These are phyloP conservation scores for Rhagoletis pomonella DNA, from an alignment of 1,140 invertebrate genomes.

Conservation along the genomic window DNA sequence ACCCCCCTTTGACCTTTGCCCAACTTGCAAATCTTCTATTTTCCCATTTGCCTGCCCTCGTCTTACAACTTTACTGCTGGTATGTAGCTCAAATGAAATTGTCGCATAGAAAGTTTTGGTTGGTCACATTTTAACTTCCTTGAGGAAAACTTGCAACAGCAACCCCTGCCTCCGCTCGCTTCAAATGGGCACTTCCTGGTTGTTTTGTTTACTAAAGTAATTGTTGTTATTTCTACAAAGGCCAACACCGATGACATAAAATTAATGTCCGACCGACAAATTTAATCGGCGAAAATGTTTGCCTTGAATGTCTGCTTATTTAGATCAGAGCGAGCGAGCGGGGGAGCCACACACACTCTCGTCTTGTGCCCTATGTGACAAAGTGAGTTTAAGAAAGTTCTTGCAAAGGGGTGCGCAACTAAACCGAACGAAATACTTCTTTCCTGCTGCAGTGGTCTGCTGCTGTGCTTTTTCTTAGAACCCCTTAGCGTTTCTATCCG, in stretches of 20 bases:
- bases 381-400: background rate
- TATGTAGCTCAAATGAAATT: slow-evolving; percentile 7
- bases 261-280: slow-evolving; percentile 73
- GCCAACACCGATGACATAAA: slow-evolving; percentile 66
- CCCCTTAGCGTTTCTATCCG: background rate
- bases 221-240: slow-evolving; percentile 39
- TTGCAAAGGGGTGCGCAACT: background rate
- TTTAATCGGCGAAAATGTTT: slow-evolving; percentile 73
- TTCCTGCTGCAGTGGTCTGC: no score
- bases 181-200: background rate
- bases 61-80: background rate
- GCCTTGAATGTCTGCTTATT: slow-evolving; percentile 58
- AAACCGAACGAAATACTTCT: slow-evolving; percentile 14
- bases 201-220: slow-evolving; percentile 23
- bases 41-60: slow-evolving; percentile 28
- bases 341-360: no score
- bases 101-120: slow-evolving; percentile 34
- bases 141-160: background rate
- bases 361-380: background rate
- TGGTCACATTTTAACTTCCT: background rate
- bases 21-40: background rate
- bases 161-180: background rate
- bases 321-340: background rate
- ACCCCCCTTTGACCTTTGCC: background rate
- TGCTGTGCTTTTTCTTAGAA: background rate